A percentile compares a stretch with the other conserved stretches of the same genome.
Conservation (phyloP, 2,888 invertebrate genomes). For the Xanthostigma xanthostigma region DNA sequence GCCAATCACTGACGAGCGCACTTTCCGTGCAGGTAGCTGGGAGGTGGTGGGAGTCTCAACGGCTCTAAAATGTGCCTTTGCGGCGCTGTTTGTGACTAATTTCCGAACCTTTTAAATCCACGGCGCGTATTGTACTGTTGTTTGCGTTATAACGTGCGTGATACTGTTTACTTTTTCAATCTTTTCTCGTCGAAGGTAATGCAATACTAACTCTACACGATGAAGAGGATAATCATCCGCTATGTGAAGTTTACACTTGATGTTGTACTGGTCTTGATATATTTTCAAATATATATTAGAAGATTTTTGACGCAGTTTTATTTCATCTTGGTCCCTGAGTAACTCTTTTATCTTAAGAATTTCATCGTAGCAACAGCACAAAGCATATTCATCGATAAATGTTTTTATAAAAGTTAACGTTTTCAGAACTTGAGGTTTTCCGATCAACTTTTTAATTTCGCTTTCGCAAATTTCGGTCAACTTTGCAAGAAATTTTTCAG, state of each 20-base stretch:
- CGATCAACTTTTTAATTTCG: constrained; percentile 39
- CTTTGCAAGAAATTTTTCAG: constrained; percentile 43
- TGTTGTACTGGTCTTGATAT: constrained; percentile 40
- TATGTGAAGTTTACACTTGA: constrained; percentile 39
- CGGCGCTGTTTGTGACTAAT: too few relatives aligned
- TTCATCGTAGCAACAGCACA: constrained; percentile 58
- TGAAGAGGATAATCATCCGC: constrained; percentile 48
- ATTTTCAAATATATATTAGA: constrained; percentile 42
- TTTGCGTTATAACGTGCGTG: too few relatives aligned
- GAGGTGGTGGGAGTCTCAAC: too few relatives aligned
- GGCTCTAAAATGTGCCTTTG: too few relatives aligned
- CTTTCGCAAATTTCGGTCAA: constrained; percentile 45
- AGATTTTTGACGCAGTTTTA: constrained; percentile 51
- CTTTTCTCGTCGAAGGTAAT: too few relatives aligned
- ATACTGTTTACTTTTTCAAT: too few relatives aligned
- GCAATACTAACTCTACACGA: constrained; percentile 30
- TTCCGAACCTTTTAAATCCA: too few relatives aligned
- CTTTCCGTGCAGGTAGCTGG: too few relatives aligned
- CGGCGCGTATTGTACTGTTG: too few relatives aligned
- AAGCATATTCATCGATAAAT: constrained; percentile 52
- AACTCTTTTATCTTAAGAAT: constrained; percentile 42
- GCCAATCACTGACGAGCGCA: too few relatives aligned
- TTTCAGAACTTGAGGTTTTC: constrained; percentile 43
- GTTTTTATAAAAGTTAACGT: constrained; percentile 43
- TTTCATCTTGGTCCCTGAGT: constrained; percentile 33